Evolutionary conservation across 2,888 invertebrate species (phyloP).

Genomic region (Epirrhoe alternata): DNA sequence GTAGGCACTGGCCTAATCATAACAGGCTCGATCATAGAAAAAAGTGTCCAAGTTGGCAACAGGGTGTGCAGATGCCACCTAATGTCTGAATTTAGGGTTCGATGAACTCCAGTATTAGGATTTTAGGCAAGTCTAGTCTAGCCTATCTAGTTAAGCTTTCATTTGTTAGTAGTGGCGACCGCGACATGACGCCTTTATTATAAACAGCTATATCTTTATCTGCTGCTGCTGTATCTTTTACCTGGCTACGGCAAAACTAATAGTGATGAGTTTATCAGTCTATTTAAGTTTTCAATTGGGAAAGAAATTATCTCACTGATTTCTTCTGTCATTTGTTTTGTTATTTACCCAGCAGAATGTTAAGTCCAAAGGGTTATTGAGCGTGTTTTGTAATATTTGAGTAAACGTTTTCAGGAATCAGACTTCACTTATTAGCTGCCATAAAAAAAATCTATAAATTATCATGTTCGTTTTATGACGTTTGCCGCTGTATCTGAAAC

Average conservation of each 20-base stretch:
- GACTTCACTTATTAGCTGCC: no score
- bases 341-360: no score
- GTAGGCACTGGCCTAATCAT: not conserved
- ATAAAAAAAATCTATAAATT: no score
- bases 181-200: not conserved
- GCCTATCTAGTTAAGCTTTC: slow-evolving; percentile 21
- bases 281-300: no score
- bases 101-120: slow-evolving; percentile 49
- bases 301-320: no score
- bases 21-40: slow-evolving; percentile 4
- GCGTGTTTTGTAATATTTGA: no score
- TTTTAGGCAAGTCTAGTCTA: slow-evolving; percentile 51
- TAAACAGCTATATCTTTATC: not conserved
- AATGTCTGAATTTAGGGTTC: slow-evolving; percentile 50
- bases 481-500: not conserved
- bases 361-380: no score
- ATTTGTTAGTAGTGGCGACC: slow-evolving; percentile 3
- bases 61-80: slow-evolving; percentile 47
- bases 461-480: not conserved
- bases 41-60: slow-evolving; percentile 13
- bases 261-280: no score
- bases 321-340: no score
- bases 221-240: no score
- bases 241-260: no score
- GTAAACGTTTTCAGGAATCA: no score